phyloP scores from a whole-genome alignment of 2,888 invertebrate species.

The Pheosia tremula region DNA sequence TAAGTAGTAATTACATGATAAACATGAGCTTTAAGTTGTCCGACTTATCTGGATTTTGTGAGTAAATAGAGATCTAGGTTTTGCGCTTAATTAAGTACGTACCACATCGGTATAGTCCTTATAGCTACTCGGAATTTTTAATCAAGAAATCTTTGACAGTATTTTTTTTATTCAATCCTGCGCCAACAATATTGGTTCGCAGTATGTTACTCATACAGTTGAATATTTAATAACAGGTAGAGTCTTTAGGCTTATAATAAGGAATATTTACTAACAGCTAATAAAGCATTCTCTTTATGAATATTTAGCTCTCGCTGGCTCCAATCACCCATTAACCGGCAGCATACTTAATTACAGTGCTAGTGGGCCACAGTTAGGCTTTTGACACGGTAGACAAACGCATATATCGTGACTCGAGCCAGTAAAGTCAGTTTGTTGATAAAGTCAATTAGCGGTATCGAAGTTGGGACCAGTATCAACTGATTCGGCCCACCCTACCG shows the following conservation, averaged over 20 bases:
- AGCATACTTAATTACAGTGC: constrained; percentile 76
- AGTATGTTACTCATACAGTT: no score
- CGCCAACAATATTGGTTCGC: no score
- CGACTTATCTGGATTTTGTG: no score
- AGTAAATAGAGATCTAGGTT: no score
- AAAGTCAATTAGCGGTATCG: constrained; percentile 84
- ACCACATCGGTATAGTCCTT: no score
- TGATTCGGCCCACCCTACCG: constrained; percentile 77
- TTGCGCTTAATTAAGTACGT: no score
- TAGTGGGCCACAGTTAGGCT: constrained; percentile 79
- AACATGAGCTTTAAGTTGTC: no score
- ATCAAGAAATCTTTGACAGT: no score
- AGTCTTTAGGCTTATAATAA: background rate
- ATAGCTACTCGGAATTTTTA: no score
- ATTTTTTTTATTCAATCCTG: no score
- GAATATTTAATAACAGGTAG: no score
- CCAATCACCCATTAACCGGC: constrained; percentile 72
- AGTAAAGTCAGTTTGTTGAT: constrained; percentile 84
- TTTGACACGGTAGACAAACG: constrained; percentile 81
- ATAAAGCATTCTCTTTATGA: constrained; percentile 27
- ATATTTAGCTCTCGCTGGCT: constrained; percentile 45
- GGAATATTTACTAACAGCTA: constrained; percentile 16
- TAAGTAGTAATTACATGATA: background rate
- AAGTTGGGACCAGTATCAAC: constrained; percentile 80
- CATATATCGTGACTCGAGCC: constrained; percentile 82